Conservation (phyloP, 1,140 invertebrate genomes). For the Drosophila mayri region DNA sequence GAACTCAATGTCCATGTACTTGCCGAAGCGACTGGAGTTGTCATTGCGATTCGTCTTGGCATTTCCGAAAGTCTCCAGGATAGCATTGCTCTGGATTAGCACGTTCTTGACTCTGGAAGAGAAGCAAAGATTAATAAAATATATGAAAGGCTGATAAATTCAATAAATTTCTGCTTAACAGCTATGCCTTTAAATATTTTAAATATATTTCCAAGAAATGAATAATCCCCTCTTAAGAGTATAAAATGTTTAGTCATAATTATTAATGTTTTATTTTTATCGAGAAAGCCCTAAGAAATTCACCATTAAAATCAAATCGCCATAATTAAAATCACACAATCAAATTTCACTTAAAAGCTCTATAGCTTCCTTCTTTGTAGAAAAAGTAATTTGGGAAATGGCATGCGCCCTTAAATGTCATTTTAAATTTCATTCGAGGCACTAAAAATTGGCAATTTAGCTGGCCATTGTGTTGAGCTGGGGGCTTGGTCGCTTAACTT, state of each 20-base stretch:
- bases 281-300: background rate
- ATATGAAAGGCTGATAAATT: background rate
- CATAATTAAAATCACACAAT: constrained; percentile 27
- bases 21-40: constrained; percentile 98
- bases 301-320: constrained; percentile 27
- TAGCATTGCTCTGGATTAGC: constrained; percentile 97
- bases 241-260: background rate
- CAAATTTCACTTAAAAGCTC: constrained; percentile 16
- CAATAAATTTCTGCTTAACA: background rate
- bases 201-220: no score
- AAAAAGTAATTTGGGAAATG: constrained; percentile 65
- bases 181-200: background rate
- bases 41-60: constrained; percentile 99
- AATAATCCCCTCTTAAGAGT: background rate
- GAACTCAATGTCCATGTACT: constrained; percentile 99
- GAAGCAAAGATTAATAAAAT: constrained; percentile 5
- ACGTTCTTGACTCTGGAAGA: constrained; percentile 96
- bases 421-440: constrained; percentile 56
- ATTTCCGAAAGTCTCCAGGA: constrained; percentile 98
- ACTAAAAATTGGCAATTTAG: constrained; percentile 75
- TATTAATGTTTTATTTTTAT: background rate
- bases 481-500: constrained; percentile 23
- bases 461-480: constrained; percentile 38
- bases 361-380: background rate
- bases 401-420: constrained; percentile 51